Conservation (phyloP, 1,140 invertebrate species). For the Drosophila carrolli region DNA sequence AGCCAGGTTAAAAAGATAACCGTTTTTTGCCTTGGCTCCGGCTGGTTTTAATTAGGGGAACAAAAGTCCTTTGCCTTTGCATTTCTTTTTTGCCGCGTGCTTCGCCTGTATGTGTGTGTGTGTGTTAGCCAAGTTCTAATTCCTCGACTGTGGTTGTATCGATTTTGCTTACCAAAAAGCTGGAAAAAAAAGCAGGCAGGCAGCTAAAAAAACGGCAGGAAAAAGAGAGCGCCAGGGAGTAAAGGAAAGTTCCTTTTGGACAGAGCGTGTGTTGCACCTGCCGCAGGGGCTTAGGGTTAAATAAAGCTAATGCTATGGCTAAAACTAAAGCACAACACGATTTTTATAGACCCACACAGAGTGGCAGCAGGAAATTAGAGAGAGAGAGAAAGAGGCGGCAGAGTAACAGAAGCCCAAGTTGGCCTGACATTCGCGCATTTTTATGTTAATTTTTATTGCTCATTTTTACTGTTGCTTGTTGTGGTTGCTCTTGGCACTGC, state of each 20-base stretch:
- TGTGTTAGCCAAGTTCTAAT: slow-evolving; percentile 41
- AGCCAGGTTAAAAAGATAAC: slow-evolving; percentile 26
- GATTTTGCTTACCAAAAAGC: slow-evolving; percentile 46
- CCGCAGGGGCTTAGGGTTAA: slow-evolving; percentile 8
- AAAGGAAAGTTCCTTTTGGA: slow-evolving; percentile 22
- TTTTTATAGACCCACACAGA: slow-evolving; percentile 38
- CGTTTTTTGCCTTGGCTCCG: not conserved
- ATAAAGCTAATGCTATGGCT: slow-evolving; percentile 1
- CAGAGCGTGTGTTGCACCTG: slow-evolving; percentile 36
- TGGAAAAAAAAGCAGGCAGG: not conserved
- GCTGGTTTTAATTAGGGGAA: slow-evolving; percentile 32
- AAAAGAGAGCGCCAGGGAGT: slow-evolving; percentile 1
- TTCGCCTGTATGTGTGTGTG: slow-evolving; percentile 5
- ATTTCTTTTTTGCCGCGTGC: slow-evolving; percentile 12
- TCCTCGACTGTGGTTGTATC: slow-evolving; percentile 35
- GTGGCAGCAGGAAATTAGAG: not conserved
- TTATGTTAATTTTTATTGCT: slow-evolving; percentile 60
- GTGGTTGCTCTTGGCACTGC: slow-evolving; percentile 15
- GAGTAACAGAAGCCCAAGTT: not conserved
- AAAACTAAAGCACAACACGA: slow-evolving; percentile 18
- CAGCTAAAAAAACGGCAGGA: not conserved
- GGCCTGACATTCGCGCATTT: slow-evolving; percentile 35
- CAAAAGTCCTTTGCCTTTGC: slow-evolving; percentile 24
- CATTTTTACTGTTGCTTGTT: slow-evolving; percentile 44
- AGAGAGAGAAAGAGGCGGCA: not conserved